Evolutionary conservation across 2,888 invertebrate species (phyloP), one percentile per base, ranked within the genome.

Genomic region (Acleris sparsana): DNA sequence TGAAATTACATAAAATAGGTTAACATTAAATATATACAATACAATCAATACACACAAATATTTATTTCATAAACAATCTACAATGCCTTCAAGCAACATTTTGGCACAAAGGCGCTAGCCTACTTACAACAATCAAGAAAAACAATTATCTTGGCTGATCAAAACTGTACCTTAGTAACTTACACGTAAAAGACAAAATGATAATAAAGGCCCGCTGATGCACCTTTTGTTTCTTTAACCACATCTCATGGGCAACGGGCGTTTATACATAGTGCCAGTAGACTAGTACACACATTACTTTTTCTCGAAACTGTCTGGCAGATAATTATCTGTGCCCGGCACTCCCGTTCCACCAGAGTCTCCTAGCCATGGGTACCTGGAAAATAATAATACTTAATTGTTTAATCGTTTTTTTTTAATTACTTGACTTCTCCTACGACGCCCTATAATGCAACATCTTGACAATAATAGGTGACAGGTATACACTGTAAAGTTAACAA

Each of bases 341-440:
- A 96, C 94, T 13, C 97, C 97, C 25, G 96, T 95, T 62, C 97
- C 97, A 74, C 95, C 96, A 2, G 97, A 95, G 86, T 97, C 97
- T 29, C 97, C 97, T 70, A 97, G 85, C 98, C 98, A 98, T 3
- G 98, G 98, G 88, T 96, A 95, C 75, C 94, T 95, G 80, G 81
- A 66, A 58, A 70, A n/a, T n/a, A n/a, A n/a, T n/a, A n/a, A n/a
- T n/a, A n/a, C n/a, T n/a, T n/a, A n/a, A n/a, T n/a, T n/a, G n/a
- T n/a, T n/a, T n/a, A n/a, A n/a, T n/a, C n/a, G n/a, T n/a, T n/a
- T n/a, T n/a, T n/a, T n/a, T n/a, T n/a, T n/a, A n/a, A n/a, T n/a
- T n/a, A n/a, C n/a, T 25, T 25, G 5, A 25, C 0, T 25, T 25
- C 5, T 25, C 6, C 1, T 25, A 25, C 25, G 25, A 25, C 7